Evolutionary conservation across 2,113 vertebrate genomes (phyloP), one percentile per base, ranked within the genome.

Genomic region (Peromyscus maniculatus): DNA sequence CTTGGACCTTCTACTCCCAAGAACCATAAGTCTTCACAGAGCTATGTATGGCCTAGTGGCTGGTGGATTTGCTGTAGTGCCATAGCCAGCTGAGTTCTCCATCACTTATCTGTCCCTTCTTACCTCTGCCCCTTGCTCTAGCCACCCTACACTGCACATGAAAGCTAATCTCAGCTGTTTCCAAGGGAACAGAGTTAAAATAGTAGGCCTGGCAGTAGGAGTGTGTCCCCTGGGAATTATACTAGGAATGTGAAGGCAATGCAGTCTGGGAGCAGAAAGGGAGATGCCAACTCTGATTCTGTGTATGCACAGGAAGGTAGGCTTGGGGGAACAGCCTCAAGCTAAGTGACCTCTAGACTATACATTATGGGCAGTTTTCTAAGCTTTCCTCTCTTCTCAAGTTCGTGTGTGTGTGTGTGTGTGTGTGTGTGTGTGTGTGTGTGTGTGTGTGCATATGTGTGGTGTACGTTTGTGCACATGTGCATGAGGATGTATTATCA

Each of bases 231-330:
- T 66, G 22, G 39, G 8, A 7, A 8, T 39, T 39, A 19, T 49
- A 5, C 33, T 7, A 9, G 31, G 57, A 43, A 17, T 4, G 6
- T 3, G 15, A n/a, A 22, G 64, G 71, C 52, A 79, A n/a, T 0
- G 0, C 3, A 1, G 7, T 1, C 1, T 15, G 7, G 19, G 28
- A 11, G 22, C 7, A 66, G 16, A 7, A 1, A 6, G 0, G 74
- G 52, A n/a, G 4, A 43, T 55, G 22, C 21, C 49, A 28, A 8
- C 66, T 13, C 28, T 28, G 3, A 46, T 2, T 5, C 1, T 90
- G 71, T 75, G 71, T 33, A 43, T 31, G 17, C n/a, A 46, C 24
- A 7, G 28, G n/a, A 77, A 75, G 55, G 55, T 31, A 59, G n/a
- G 55, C 55, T 26, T 72, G 36, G n/a, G 69, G 69, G 24, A 43